Conservation (phyloP, 1,140 invertebrate species). For the Polypedilum pembai region DNA sequence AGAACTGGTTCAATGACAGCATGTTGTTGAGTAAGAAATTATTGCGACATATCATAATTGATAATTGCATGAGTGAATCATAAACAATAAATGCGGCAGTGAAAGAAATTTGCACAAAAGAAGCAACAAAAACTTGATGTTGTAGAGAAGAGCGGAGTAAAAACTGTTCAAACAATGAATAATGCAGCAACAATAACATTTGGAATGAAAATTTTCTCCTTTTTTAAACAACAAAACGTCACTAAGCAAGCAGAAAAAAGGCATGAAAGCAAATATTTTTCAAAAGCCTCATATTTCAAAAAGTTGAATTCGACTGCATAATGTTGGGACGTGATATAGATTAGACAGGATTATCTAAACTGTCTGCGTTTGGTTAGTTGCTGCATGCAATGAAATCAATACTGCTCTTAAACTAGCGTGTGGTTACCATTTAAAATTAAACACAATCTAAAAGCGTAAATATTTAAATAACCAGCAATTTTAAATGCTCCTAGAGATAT, state of each 20-base stretch:
- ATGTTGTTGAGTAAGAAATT: no score
- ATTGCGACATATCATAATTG: no score
- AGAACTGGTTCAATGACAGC: no score
- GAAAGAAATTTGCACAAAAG: no score
- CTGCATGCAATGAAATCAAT: neutral
- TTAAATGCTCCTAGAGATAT: neutral
- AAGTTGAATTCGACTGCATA: neutral
- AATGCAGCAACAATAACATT: neutral
- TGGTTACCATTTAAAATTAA: neutral
- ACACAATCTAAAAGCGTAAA: slow-evolving; percentile 3
- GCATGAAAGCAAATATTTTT: no score
- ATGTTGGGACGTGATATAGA: neutral
- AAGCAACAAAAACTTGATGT: no score
- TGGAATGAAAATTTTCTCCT: neutral
- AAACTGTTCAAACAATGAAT: no score
- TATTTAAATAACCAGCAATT: neutral
- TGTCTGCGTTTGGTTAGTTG: neutral
- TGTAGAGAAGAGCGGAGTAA: no score
- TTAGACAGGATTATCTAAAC: neutral
- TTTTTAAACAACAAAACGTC: neutral
- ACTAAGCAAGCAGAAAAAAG: neutral
- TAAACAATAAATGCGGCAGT: no score
- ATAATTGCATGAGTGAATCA: no score
- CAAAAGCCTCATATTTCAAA: no score
- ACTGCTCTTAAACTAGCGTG: neutral